These are phyloP conservation scores for Eristalinus aeneus DNA, from an alignment of 2,888 invertebrate genomes.

Conservation along the genomic window DNA sequence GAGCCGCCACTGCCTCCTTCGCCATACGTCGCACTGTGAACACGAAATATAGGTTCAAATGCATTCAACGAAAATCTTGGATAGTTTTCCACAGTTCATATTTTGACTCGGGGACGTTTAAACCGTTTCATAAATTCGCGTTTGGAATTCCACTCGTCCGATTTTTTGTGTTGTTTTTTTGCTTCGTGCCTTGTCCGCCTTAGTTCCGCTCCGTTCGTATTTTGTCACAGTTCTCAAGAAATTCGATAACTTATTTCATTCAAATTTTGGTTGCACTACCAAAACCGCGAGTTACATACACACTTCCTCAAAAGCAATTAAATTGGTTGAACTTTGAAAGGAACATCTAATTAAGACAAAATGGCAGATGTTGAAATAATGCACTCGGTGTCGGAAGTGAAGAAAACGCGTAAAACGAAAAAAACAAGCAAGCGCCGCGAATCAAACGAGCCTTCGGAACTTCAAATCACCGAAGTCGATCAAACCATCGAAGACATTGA, in stretches of 20 bases:
- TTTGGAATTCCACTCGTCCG: conserved; percentile 50
- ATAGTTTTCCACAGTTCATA: conserved; percentile 76
- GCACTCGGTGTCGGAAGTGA: conserved; percentile 91
- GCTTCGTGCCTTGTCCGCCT: not conserved
- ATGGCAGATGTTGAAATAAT: conserved; percentile 96
- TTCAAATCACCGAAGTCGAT: conserved; percentile 91
- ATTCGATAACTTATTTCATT: not conserved
- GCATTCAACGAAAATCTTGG: conserved; percentile 63
- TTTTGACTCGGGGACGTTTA: conserved; percentile 79
- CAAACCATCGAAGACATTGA: conserved; percentile 85
- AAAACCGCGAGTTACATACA: not conserved
- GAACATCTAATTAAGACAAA: conserved; percentile 73
- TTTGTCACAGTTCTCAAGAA: conserved; percentile 14
- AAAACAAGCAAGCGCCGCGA: conserved; percentile 91
- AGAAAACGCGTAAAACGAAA: conserved; percentile 95
- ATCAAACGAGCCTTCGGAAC: conserved; percentile 89
- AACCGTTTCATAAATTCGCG: conserved; percentile 72
- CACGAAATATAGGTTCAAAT: conserved; percentile 55
- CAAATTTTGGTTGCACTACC: conserved; percentile 1
- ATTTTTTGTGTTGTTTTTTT: conserved; percentile 3
- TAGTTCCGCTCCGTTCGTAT: not conserved
- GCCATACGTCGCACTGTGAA: conserved; percentile 14
- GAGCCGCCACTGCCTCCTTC: conserved; percentile 21
- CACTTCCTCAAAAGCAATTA: not conserved
- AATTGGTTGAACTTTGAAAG: conserved; percentile 18